These are phyloP conservation scores for Triplophysa rosa DNA, from an alignment of 2,113 vertebrate species.

Conservation along the genomic window DNA sequence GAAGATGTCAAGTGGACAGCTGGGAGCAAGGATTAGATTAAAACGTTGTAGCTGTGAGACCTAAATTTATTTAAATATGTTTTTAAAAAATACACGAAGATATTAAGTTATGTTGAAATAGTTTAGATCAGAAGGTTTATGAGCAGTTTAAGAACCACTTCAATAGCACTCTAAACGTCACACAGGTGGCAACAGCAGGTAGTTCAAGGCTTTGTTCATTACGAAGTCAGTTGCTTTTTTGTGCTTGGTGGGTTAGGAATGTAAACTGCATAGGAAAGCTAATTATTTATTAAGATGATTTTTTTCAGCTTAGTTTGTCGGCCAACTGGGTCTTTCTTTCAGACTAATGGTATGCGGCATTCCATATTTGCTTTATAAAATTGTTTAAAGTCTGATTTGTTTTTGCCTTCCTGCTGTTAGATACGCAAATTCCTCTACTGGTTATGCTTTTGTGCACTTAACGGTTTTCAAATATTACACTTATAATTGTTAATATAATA, in stretches of 20 bases:
- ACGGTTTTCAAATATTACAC: too few species aligned
- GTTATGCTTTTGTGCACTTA: too few species aligned
- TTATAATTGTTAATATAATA: too few species aligned
- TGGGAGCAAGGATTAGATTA: not conserved
- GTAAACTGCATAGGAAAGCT: not conserved
- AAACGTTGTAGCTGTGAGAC: not conserved
- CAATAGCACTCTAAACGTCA: too few species aligned
- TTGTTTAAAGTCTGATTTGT: not conserved
- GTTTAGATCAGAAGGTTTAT: too few species aligned
- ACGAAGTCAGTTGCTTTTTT: not conserved
- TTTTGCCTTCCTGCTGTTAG: too few species aligned
- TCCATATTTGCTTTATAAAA: not conserved
- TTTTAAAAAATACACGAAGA: not conserved
- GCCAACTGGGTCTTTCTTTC: not conserved
- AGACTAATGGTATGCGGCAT: not conserved
- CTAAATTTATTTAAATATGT: not conserved
- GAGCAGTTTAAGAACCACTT: too few species aligned
- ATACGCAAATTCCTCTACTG: too few species aligned
- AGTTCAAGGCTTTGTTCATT: not conserved
- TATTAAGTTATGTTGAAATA: not conserved
- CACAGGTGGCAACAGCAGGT: not conserved
- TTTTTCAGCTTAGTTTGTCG: not conserved
- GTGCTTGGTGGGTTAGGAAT: not conserved
- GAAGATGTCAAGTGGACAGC: conserved; percentile 12
- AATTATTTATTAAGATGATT: not conserved